A percentile compares a stretch with the other conserved stretches of the same genome.
Conservation (phyloP, 1,140 invertebrate species). For the Caerostris darwini region DNA sequence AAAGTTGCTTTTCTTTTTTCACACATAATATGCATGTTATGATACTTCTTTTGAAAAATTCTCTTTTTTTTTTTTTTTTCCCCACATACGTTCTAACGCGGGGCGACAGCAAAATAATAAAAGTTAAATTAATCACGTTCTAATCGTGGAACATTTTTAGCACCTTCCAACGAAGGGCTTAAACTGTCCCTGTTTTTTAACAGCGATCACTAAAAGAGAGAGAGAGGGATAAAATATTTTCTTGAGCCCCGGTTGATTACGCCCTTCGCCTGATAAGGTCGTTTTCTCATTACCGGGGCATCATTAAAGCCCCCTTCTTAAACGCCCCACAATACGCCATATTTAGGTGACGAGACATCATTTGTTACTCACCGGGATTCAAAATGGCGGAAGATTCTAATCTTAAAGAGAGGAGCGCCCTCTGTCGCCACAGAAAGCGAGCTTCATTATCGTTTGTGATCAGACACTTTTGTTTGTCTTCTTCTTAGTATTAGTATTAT, state of each 20-base stretch:
- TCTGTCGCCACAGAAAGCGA: not conserved
- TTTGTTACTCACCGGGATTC: conserved; percentile 69
- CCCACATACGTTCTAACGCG: not conserved
- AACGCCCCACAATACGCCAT: conserved; percentile 69
- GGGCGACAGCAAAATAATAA: not conserved
- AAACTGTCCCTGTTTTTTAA: conserved; percentile 44
- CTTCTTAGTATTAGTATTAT: not conserved
- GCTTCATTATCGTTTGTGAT: conserved; percentile 54
- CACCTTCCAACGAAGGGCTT: not conserved
- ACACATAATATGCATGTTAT: not conserved
- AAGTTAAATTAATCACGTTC: conserved; percentile 28
- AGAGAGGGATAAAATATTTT: conserved; percentile 48
- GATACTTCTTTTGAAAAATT: not conserved
- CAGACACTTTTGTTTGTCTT: conserved; percentile 42
- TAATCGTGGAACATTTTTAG: conserved; percentile 8
- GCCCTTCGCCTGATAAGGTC: conserved; percentile 56
- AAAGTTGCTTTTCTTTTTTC: not conserved
- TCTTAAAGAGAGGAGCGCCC: conserved; percentile 60
- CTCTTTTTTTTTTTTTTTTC: not conserved
- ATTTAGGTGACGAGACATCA: conserved; percentile 74
- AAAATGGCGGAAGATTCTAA: conserved; percentile 75
- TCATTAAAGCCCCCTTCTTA: conserved; percentile 60
- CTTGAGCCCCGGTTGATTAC: conserved; percentile 65
- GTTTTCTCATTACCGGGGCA: conserved; percentile 67
- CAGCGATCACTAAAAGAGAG: conserved; percentile 30